These are phyloP conservation scores for Drosophila melanogaster DNA, from an alignment of 1,140 invertebrate genomes.

Conservation along the genomic window DNA sequence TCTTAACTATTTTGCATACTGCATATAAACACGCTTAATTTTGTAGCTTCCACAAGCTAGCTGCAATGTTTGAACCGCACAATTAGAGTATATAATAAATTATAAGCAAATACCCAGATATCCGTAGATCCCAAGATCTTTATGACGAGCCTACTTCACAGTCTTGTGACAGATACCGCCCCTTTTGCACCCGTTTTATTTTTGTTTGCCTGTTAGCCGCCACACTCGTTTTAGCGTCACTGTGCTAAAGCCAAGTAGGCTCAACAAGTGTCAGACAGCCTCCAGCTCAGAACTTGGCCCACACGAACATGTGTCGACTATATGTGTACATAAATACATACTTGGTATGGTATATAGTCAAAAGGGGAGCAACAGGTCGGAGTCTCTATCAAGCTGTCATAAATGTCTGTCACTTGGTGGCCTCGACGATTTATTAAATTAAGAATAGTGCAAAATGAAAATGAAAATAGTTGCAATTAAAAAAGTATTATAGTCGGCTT, in stretches of 20 bases:
- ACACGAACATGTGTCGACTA: not conserved
- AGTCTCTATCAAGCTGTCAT: slow-evolving; percentile 29
- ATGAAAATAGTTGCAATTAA: slow-evolving; percentile 58
- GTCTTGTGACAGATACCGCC: slow-evolving; percentile 36
- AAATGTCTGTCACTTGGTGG: slow-evolving; percentile 29
- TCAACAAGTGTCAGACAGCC: slow-evolving; percentile 17
- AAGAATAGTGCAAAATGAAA: slow-evolving; percentile 27
- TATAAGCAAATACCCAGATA: not conserved
- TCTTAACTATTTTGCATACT: slow-evolving; percentile 29
- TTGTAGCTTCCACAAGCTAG: slow-evolving; percentile 2
- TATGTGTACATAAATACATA: not conserved
- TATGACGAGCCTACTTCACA: slow-evolving; percentile 20
- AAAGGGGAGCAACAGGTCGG: not conserved
- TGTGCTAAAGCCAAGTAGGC: slow-evolving; percentile 39
- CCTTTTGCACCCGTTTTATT: not conserved
- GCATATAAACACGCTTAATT: not conserved
- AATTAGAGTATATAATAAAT: slow-evolving; percentile 21
- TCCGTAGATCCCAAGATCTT: slow-evolving; percentile 17
- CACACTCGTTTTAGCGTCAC: slow-evolving; percentile 23
- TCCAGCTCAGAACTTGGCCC: not conserved
- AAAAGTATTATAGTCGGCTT: slow-evolving; percentile 50
- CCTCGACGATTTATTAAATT: slow-evolving; percentile 70
- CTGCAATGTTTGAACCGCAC: slow-evolving; percentile 7
- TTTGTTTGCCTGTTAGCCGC: slow-evolving; percentile 17
- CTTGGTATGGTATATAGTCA: not conserved